Evolutionary conservation across 2,113 vertebrate species (phyloP).

Genomic region (Lutjanus erythropterus): DNA sequence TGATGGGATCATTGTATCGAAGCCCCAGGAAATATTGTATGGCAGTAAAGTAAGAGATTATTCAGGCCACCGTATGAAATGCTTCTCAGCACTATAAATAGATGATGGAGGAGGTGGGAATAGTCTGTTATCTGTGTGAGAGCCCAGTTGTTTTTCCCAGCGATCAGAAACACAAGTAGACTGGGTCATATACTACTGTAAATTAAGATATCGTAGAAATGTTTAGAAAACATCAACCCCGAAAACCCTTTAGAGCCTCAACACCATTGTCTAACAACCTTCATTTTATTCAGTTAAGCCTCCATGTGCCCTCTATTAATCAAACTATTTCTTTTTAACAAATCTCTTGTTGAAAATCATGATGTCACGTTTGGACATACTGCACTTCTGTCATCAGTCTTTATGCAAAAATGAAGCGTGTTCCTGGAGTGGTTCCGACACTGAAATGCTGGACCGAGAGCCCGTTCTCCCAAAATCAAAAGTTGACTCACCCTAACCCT

Average conservation of each 20-base stretch:
- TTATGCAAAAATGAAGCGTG: no score
- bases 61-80: constrained; percentile 50
- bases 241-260: not conserved
- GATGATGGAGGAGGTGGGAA: constrained; percentile 35
- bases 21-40: constrained; percentile 51
- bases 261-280: not conserved
- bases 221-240: no score
- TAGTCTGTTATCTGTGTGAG: constrained; percentile 36
- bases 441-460: no score
- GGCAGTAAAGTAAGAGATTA: constrained; percentile 55
- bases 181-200: not conserved
- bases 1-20: constrained; percentile 53
- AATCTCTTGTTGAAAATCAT: not conserved
- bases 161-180: constrained; percentile 19
- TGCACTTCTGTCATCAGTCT: no score
- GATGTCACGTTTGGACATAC: no score
- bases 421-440: no score
- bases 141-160: constrained; percentile 16
- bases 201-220: not conserved
- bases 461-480: no score
- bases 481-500: no score
- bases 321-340: not conserved
- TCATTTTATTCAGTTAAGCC: not conserved
- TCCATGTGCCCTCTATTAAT: not conserved
- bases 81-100: constrained; percentile 49